phyloP scores from a whole-genome alignment of 2,113 vertebrate species.

The Corvus cornix region DNA sequence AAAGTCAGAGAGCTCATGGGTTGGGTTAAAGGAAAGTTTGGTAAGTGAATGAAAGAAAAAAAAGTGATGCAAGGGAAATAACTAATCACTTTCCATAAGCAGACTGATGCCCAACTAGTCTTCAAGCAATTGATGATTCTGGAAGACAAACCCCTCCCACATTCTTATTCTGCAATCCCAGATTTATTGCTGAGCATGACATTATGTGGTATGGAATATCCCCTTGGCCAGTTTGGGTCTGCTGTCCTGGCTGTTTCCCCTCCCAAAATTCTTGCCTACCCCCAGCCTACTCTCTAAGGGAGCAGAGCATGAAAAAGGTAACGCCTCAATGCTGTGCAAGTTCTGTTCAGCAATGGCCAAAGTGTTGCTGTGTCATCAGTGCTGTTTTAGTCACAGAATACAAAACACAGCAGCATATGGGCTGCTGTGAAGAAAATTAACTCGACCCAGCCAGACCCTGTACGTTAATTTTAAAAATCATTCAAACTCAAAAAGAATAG shows the following conservation, averaged over 20 bases:
- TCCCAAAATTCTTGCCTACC: not conserved
- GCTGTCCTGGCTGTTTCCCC: not conserved
- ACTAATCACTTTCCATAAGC: not conserved
- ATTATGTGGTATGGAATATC: not conserved
- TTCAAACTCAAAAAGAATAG: not conserved
- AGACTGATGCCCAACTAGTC: not conserved
- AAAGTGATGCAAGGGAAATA: not conserved
- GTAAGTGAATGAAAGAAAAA: not conserved
- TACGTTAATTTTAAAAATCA: not conserved
- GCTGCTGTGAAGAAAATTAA: not conserved
- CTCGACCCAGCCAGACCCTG: not conserved
- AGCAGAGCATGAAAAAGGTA: not conserved
- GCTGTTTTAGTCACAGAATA: not conserved
- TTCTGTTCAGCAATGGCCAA: not conserved
- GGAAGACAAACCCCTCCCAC: fast-evolving
- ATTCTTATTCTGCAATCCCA: not conserved
- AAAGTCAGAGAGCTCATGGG: not conserved
- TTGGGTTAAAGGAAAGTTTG: not conserved
- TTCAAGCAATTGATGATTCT: not conserved
- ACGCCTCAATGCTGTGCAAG: not conserved
- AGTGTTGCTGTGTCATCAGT: not conserved
- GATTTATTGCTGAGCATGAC: not conserved
- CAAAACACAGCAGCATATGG: not conserved
- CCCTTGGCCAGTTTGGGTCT: not conserved
- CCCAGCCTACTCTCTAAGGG: not conserved